These are phyloP conservation scores for Plecotus auritus DNA, from an alignment of 2,113 vertebrate species.

Conservation along the genomic window DNA sequence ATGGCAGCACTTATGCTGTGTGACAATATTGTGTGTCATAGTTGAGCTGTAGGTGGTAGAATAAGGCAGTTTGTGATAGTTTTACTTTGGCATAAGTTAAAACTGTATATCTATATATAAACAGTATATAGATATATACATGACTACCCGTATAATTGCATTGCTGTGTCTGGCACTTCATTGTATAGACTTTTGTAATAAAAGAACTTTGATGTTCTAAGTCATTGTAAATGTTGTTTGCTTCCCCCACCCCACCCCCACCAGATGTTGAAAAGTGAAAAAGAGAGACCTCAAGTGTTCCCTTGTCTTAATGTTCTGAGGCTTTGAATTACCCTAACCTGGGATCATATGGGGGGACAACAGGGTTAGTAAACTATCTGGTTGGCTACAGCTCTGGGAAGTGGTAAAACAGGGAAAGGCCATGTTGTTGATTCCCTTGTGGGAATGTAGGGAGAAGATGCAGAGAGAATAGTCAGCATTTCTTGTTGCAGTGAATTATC, in stretches of 20 bases:
- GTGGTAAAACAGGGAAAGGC: background rate
- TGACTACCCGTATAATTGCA: conserved; percentile 80
- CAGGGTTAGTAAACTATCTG: background rate
- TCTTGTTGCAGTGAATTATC: conserved; percentile 19
- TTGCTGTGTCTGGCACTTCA: conserved; percentile 83
- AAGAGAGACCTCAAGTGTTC: background rate
- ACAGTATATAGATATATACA: conserved; percentile 79
- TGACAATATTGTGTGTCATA: conserved; percentile 88
- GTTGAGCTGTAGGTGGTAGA: conserved; percentile 89
- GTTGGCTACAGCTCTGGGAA: background rate
- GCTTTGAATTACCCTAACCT: background rate
- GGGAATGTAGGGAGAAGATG: background rate
- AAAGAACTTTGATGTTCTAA: conserved; percentile 82
- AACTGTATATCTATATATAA: conserved; percentile 79
- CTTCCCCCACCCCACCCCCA: background rate
- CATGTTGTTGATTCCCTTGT: background rate
- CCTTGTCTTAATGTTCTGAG: conserved; percentile 20
- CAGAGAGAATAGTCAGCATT: background rate
- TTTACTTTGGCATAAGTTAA: conserved; percentile 84
- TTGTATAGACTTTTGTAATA: conserved; percentile 89
- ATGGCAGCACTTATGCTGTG: conserved; percentile 84
- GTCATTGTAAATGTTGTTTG: conserved; percentile 66
- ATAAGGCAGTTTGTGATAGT: conserved; percentile 82
- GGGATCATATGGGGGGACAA: background rate
- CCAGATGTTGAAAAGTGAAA: conserved; percentile 36